These are phyloP conservation scores for Melanogrammus aeglefinus DNA, from an alignment of 2,797 vertebrate species.

Conservation along the genomic window DNA sequence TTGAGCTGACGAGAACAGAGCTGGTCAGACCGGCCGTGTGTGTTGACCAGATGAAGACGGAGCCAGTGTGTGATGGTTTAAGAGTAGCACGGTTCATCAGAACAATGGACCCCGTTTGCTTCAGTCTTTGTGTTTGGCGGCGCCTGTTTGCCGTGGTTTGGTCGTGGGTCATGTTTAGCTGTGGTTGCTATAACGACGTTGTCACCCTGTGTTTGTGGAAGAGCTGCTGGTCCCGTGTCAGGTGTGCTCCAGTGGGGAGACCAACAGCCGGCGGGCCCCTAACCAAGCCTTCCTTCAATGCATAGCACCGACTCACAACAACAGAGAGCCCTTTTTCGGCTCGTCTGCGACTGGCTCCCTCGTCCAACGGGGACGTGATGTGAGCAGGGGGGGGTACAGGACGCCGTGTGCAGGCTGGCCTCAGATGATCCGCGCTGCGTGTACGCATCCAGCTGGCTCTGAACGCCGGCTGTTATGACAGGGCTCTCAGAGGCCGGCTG, in stretches of 20 bases:
- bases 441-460: neutral
- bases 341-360: neutral
- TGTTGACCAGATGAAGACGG: too few species aligned
- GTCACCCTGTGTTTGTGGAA: neutral
- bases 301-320: too few species aligned
- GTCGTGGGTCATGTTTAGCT: neutral
- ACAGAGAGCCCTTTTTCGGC: neutral
- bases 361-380: neutral
- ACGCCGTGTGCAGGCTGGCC: neutral
- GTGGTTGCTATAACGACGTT: neutral
- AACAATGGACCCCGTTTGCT: neutral
- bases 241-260: neutral
- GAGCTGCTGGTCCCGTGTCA: neutral
- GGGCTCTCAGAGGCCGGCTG: slow-evolving; percentile 45
- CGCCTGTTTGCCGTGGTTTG: neutral
- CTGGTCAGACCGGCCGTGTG: too few species aligned
- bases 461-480: slow-evolving; percentile 51
- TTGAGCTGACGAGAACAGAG: too few species aligned
- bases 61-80: too few species aligned
- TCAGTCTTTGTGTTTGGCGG: neutral
- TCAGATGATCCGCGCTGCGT: neutral
- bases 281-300: neutral
- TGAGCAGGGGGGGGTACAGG: neutral
- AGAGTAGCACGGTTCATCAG: too few species aligned
- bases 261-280: neutral